phyloP scores from a whole-genome alignment of 2,113 vertebrate species.

The Chroicocephalus ridibundus region DNA sequence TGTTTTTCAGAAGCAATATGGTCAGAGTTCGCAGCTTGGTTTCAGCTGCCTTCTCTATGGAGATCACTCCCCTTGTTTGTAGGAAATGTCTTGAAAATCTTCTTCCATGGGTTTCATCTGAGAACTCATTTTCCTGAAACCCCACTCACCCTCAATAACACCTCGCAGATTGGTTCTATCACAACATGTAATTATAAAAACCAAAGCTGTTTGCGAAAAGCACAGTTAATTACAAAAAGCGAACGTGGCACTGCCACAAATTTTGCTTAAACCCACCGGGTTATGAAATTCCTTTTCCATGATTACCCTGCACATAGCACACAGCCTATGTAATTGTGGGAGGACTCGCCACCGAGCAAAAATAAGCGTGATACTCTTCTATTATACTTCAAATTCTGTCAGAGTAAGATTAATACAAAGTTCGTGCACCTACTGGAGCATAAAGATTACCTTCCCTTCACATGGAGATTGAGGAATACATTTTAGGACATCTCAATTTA shows the following conservation, averaged over 20 bases:
- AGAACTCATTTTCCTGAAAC: neutral
- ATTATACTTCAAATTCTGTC: neutral
- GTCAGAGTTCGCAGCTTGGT: neutral
- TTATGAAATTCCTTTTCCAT: neutral
- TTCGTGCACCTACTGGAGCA: neutral
- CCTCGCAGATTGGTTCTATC: neutral
- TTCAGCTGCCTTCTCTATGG: neutral
- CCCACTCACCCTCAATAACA: neutral
- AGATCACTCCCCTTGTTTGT: neutral
- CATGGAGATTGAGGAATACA: neutral
- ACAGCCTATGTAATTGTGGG: neutral
- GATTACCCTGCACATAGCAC: neutral
- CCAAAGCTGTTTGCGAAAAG: neutral
- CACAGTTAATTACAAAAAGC: neutral
- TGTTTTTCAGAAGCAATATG: neutral
- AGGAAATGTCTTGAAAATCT: neutral
- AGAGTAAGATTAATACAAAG: constrained; percentile 9
- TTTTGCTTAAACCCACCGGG: neutral
- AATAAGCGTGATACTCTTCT: neutral
- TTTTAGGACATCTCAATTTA: constrained; percentile 6
- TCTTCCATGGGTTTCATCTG: neutral
- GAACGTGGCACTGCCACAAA: fast-evolving
- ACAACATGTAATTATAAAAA: neutral
- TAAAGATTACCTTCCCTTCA: neutral
- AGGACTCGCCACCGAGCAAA: neutral